Percentiles rank a stretch among this genome's conserved stretches.
These are phyloP conservation scores for Chionomys nivalis DNA, from an alignment of 2,113 vertebrate genomes.

Conservation along the genomic window DNA sequence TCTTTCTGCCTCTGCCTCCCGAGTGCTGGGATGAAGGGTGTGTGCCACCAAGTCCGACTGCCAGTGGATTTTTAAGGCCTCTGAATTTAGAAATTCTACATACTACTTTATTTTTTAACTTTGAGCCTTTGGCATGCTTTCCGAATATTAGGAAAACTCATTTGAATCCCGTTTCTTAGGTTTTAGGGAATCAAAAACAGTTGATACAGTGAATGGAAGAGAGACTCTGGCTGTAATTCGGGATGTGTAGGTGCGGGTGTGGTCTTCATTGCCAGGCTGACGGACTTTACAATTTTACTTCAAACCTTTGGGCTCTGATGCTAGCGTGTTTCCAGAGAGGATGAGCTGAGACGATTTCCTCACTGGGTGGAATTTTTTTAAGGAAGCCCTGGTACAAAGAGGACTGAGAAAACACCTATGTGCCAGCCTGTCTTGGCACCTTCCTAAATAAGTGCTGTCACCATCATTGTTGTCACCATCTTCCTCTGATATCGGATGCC, in stretches of 20 bases:
- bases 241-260: neutral
- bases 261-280: neutral
- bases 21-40: neutral
- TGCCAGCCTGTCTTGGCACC: neutral
- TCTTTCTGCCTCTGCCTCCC: neutral
- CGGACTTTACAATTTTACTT: neutral
- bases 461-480: too few species aligned
- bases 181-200: slow-evolving; percentile 19
- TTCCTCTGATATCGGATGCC: neutral
- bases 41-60: neutral
- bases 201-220: neutral
- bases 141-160: neutral
- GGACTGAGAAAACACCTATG: neutral
- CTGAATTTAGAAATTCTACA: neutral
- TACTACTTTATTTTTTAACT: neutral
- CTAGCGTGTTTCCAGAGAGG: neutral
- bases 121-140: neutral
- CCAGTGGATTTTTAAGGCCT: neutral
- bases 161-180: neutral
- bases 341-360: neutral
- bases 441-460: neutral
- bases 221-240: neutral
- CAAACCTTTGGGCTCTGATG: neutral
- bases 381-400: neutral
- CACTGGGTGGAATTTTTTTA: neutral